phyloP scores from a whole-genome alignment of 2,113 vertebrate genomes.

The Mesembrinibis cayennensis region DNA sequence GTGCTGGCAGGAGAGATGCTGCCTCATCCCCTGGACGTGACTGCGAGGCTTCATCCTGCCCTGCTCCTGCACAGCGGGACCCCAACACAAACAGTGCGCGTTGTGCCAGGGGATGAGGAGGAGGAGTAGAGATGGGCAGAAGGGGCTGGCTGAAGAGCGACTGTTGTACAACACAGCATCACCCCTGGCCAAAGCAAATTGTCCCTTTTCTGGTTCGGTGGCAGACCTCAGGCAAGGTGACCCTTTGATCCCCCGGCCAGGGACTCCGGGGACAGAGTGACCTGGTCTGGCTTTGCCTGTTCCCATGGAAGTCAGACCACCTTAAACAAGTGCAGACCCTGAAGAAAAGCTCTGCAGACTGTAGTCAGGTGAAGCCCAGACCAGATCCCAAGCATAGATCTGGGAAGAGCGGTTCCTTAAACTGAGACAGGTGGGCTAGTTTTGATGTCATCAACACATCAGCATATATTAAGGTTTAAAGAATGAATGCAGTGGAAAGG shows the following conservation, averaged over 20 bases:
- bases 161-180: neutral
- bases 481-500: neutral
- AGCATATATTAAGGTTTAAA: neutral
- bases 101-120: neutral
- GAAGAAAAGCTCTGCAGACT: neutral
- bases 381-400: neutral
- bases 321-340: neutral
- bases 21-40: neutral
- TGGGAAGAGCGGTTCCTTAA: neutral
- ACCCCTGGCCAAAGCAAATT: neutral
- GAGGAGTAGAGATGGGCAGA: neutral
- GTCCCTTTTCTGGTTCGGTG: neutral
- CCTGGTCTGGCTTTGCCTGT: neutral
- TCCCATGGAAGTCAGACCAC: neutral
- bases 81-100: neutral
- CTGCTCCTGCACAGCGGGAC: neutral
- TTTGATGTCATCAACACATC: neutral
- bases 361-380: neutral
- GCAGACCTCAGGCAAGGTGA: neutral
- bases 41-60: neutral
- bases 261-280: neutral
- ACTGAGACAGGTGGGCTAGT: neutral
- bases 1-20: neutral
- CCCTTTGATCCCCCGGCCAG: neutral
- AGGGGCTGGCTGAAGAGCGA: neutral